phyloP scores from a whole-genome alignment of 1,140 invertebrate species.

The Camponotus floridanus region DNA sequence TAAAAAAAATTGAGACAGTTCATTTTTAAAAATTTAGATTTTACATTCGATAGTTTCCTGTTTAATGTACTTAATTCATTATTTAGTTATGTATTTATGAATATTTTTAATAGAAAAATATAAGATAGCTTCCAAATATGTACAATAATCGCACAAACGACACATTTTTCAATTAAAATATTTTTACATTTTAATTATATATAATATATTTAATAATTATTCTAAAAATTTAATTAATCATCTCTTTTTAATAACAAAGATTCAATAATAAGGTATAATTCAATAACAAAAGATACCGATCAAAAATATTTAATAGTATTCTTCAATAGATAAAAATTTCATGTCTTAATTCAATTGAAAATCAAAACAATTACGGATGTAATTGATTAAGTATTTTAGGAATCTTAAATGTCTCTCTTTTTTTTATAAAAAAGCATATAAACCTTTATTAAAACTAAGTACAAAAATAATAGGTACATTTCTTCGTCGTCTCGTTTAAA shows the following conservation, averaged over 20 bases:
- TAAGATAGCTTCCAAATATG: neutral
- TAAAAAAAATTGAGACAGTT: neutral
- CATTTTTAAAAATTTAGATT: neutral
- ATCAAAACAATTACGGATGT: neutral
- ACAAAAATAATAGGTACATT: slow-evolving; percentile 85
- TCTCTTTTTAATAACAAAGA: neutral
- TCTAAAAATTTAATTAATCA: neutral
- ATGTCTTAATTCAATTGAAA: neutral
- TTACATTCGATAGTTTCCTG: neutral
- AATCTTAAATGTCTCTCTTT: slow-evolving; percentile 12
- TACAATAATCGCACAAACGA: too few relatives aligned
- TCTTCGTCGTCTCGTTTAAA: slow-evolving; percentile 80
- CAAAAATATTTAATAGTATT: slow-evolving; percentile 10
- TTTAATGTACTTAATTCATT: slow-evolving; percentile 4
- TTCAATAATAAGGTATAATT: neutral
- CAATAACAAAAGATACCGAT: too few relatives aligned
- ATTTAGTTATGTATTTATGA: neutral
- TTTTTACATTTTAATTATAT: too few relatives aligned
- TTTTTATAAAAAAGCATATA: slow-evolving; percentile 82
- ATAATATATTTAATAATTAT: neutral
- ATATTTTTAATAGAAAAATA: neutral
- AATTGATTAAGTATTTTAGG: neutral
- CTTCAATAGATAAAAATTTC: neutral
- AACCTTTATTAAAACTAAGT: slow-evolving; percentile 84
- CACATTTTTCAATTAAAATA: too few relatives aligned